Base-by-base conservation (phyloP, 2,797 vertebrate species). In the Cuculus canorus region DNA sequence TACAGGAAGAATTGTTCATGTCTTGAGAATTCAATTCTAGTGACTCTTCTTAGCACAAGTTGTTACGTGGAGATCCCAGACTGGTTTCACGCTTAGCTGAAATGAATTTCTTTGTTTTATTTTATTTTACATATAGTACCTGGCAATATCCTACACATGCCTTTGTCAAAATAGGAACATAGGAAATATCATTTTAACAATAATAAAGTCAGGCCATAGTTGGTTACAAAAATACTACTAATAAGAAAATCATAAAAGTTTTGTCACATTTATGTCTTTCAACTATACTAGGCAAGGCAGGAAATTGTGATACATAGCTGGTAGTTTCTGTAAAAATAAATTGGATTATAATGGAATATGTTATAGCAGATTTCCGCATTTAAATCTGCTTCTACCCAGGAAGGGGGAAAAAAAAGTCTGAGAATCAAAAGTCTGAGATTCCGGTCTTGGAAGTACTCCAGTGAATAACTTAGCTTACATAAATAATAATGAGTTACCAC, bases 401-500 rank as follows among this genome's bases (percentile, higher is more conserved):
- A 95, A 80, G 60, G 11, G 12, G 25, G 25, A 48, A 76, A 63
- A 93, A 83, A 76, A n/a, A 82, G 35, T 7, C 66, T 86, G 73
- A 92, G 75, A 94, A 84, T 94, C 84, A 82, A 79, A 93, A 84
- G 65, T 57, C 50, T 65, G 76, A 94, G 82, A 90, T 91, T 88
- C 75, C 45, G 82, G 75, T 50, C 91, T 91, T 93, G 80, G 85
- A 95, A 95, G 22, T 53, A 47, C 19, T 93, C 73, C 75, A 92
- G 33, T 61, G 56, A 76, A 82, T 95, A 88, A 80, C 45, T 89
- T 79, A 77, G 64, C 50, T 81, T 73, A 43, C 23, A 80, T 82
- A 92, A 93, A 94, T 94, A 91, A 83, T 81, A 91, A 84, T 84
- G 87, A 95, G 68, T 92, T 95, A 73, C 73, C 82, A 90, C 64